Conservation (phyloP, 1,140 invertebrate genomes). For the Philotrypesis tridentata region DNA sequence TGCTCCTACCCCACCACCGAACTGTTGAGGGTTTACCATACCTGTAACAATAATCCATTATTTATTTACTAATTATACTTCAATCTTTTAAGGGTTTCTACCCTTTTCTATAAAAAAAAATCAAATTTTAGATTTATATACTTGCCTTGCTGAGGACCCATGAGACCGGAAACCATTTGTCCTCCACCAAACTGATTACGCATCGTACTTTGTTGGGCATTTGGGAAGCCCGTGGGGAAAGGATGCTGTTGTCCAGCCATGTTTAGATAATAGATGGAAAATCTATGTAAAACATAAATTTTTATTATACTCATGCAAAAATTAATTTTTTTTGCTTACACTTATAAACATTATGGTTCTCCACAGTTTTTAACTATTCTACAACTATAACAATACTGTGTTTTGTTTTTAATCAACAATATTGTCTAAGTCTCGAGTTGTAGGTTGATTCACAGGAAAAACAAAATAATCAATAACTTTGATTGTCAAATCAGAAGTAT, state of each 20-base stretch:
- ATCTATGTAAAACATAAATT: neutral
- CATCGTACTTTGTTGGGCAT: constrained; percentile 74
- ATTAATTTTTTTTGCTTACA: no score
- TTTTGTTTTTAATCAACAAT: neutral
- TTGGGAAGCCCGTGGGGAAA: constrained; percentile 76
- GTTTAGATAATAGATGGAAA: constrained; percentile 37
- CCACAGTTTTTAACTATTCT: neutral
- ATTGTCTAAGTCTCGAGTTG: neutral
- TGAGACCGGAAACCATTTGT: constrained; percentile 75
- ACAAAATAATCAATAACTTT: constrained; percentile 2
- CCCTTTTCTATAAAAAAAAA: neutral
- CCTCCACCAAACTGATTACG: constrained; percentile 75
- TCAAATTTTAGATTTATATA: neutral
- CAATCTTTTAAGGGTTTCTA: no score
- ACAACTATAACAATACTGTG: neutral
- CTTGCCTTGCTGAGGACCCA: constrained; percentile 73
- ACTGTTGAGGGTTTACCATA: constrained; percentile 68
- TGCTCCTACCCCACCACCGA: constrained; percentile 66
- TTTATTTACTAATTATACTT: no score
- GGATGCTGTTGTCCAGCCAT: constrained; percentile 78
- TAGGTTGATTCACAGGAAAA: neutral
- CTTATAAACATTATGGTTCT: neutral
- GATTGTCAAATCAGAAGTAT: neutral
- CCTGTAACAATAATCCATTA: constrained; percentile 52
- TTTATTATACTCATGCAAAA: neutral